A percentile compares a stretch with the other conserved stretches of the same genome.
These are phyloP conservation scores for Oreochromis spilurus DNA, from an alignment of 2,113 vertebrate genomes.

Conservation along the genomic window DNA sequence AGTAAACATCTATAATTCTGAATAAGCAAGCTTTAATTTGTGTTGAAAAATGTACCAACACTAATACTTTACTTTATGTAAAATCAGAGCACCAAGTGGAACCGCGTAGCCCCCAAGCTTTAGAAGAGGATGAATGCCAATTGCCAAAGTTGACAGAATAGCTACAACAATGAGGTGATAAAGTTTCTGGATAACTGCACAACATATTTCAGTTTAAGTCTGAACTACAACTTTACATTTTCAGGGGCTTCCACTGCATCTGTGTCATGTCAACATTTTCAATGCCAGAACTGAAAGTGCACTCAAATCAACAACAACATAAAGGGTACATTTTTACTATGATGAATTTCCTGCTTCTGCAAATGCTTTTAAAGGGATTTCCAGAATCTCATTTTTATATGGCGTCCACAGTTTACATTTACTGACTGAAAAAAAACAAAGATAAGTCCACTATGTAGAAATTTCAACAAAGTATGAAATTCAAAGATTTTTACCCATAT, in stretches of 20 bases:
- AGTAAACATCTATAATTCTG: not conserved
- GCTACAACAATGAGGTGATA: not conserved
- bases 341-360: not conserved
- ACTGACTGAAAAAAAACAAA: not conserved
- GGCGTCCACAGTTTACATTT: not conserved
- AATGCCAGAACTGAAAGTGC: not conserved
- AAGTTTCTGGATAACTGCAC: not conserved
- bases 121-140: not conserved
- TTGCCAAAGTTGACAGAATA: not conserved
- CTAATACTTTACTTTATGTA: not conserved
- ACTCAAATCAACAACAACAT: not conserved
- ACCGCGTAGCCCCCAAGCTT: not conserved
- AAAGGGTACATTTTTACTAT: not conserved
- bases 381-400: not conserved
- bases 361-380: not conserved
- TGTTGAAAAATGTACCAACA: not conserved
- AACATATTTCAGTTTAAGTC: not conserved
- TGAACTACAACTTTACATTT: not conserved
- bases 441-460: not conserved
- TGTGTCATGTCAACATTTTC: not conserved
- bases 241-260: not conserved
- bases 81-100: not conserved
- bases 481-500: not conserved
- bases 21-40: not conserved
- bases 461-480: not conserved